These are phyloP conservation scores for Slavum lentiscoides DNA, from an alignment of 2,888 invertebrate species.

Conservation along the genomic window DNA sequence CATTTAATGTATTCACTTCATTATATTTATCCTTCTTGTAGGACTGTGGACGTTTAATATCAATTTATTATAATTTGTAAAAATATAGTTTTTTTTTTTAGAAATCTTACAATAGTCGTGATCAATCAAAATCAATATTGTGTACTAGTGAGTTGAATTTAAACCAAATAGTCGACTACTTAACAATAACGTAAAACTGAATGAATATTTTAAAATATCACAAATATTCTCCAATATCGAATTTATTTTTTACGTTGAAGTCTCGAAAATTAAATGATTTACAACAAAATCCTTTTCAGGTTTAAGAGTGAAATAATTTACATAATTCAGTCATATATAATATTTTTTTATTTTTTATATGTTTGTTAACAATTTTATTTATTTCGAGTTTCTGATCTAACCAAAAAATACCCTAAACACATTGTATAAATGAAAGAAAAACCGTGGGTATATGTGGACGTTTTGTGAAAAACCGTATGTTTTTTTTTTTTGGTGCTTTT, in stretches of 20 bases:
- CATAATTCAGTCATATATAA: conserved; percentile 36
- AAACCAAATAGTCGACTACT: too few relatives aligned
- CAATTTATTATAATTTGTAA: too few relatives aligned
- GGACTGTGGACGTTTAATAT: too few relatives aligned
- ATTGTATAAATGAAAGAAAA: conserved; percentile 48
- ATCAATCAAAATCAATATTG: neutral
- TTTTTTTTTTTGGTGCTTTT: conserved; percentile 39
- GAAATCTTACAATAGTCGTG: neutral
- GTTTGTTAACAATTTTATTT: conserved; percentile 46
- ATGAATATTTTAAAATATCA: neutral
- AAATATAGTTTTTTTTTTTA: too few relatives aligned
- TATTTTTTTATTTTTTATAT: neutral
- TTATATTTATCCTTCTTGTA: too few relatives aligned
- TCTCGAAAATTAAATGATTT: conserved; percentile 30
- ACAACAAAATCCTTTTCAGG: conserved; percentile 6
- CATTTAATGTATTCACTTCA: too few relatives aligned
- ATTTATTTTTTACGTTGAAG: neutral
- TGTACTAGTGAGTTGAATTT: too few relatives aligned
- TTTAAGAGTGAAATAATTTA: conserved; percentile 23
- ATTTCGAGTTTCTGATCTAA: conserved; percentile 39
- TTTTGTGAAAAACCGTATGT: conserved; percentile 49
- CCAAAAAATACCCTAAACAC: conserved; percentile 37
- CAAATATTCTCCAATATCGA: neutral
- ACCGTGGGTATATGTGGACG: conserved; percentile 34
- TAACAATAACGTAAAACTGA: too few relatives aligned